phyloP scores from a whole-genome alignment of 2,113 vertebrate species.

The Ageneiosus marmoratus region DNA sequence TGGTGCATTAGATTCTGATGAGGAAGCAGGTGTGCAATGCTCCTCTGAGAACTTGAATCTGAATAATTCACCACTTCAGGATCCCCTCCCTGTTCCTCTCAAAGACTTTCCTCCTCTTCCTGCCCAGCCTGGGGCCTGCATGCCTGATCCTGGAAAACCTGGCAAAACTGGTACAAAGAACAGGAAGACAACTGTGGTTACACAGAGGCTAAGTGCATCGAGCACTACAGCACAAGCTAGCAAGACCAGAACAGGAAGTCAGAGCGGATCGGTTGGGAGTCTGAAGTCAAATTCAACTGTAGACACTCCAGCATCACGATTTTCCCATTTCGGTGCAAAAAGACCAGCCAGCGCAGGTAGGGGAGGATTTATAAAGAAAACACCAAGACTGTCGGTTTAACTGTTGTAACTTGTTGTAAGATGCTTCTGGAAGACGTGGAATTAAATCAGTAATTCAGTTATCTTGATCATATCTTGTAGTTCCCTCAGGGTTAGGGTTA shows the following conservation, averaged over 20 bases:
- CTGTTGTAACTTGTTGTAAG: too few species aligned
- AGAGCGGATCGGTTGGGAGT: slow-evolving; percentile 43
- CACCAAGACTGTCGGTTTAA: background rate
- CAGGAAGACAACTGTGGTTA: slow-evolving; percentile 58
- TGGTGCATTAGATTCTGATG: slow-evolving; percentile 74
- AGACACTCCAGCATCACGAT: slow-evolving; percentile 54
- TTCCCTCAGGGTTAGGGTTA: background rate
- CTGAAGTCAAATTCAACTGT: slow-evolving; percentile 52
- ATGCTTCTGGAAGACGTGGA: background rate
- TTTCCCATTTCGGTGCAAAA: slow-evolving; percentile 48
- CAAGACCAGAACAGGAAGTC: slow-evolving; percentile 63
- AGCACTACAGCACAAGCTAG: background rate
- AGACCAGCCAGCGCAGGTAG: slow-evolving; percentile 41
- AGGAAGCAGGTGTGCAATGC: slow-evolving; percentile 64
- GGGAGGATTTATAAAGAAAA: background rate
- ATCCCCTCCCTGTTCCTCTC: slow-evolving; percentile 71
- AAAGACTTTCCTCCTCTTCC: slow-evolving; percentile 75
- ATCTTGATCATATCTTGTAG: background rate
- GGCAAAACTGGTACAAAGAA: slow-evolving; percentile 53
- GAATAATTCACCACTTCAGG: slow-evolving; percentile 41
- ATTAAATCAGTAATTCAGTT: background rate
- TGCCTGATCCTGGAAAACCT: slow-evolving; percentile 75
- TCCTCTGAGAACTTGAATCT: slow-evolving; percentile 45
- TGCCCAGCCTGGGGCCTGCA: slow-evolving; percentile 75
- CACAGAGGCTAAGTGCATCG: slow-evolving; percentile 52